These are phyloP conservation scores for Myotis yumanensis DNA, from an alignment of 2,113 vertebrate species.

Conservation along the genomic window DNA sequence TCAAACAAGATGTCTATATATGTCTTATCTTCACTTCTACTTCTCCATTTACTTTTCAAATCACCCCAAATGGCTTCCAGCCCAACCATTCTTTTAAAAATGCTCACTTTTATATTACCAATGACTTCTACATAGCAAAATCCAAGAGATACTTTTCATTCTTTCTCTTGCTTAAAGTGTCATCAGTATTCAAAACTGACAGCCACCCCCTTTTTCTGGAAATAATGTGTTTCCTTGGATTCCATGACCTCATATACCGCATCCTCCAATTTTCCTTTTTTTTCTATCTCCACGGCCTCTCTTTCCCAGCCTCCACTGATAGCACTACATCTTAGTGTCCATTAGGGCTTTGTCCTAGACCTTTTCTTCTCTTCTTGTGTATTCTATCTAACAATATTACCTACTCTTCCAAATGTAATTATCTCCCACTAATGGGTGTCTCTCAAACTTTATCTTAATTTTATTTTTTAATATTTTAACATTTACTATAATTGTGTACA, in stretches of 20 bases:
- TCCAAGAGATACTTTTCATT: background rate
- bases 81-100: background rate
- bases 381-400: background rate
- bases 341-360: background rate
- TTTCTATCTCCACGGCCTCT: background rate
- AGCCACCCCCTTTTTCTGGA: background rate
- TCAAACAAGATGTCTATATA: background rate
- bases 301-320: background rate
- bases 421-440: background rate
- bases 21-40: background rate
- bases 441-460: background rate
- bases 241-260: background rate
- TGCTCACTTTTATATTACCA: background rate
- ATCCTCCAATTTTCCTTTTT: background rate
- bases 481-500: conserved; percentile 65
- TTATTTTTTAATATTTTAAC: background rate
- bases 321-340: background rate
- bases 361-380: background rate
- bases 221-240: background rate
- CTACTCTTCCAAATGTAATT: background rate
- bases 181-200: background rate
- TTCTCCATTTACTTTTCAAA: background rate
- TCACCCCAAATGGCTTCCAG: background rate
- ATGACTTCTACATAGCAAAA: background rate
- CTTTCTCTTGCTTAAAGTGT: background rate